Evolutionary conservation across 2,113 vertebrate species (phyloP), one percentile per base, ranked within the genome.

Genomic region (Mastomys coucha): DNA sequence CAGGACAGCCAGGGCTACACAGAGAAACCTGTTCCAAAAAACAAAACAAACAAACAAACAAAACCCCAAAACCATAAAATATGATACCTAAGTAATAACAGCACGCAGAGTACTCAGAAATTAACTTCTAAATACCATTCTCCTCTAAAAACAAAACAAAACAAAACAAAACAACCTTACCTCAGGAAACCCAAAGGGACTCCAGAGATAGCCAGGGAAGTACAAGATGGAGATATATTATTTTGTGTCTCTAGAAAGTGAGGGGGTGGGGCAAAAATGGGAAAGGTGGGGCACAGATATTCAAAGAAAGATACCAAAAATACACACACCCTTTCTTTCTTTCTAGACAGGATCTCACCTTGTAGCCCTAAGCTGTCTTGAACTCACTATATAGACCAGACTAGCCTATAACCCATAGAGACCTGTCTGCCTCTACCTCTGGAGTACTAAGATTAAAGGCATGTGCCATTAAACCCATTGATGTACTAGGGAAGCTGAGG

Each of bases 241-340:
- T 67, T 82, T 19, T 87, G 17, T n/a, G 36, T 33, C 51, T 1
- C 72, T 75, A 49, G 22, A 86, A 80, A 75, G n/a, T n/a, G 22
- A 19, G 39, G 42, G 42, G 16, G 19, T 63, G 16, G 5, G 36
- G 31, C 65, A 24, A 84, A n/a, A 7, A 24, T n/a, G 11, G 49
- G 31, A 11, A 11, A 19, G 28, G 42, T 24, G 58, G 67, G 5
- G 53, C 7, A 33, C 63, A 86, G 42, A 8, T 58, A 67, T 42
- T 95, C 42, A 63, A 88, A 85, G 72, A 89, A 75, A 88, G 58
- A 93, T 17, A 65, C 20, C 86, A 96, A 95, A 51, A 95, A 77
- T 36, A 81, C 9, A 95, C 45, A 93, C 76, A n/a, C 4, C 51
- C 60, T 11, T n/a, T 17, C 7, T 17, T 39, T 24, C 14, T 12